Evolutionary conservation across 2,888 invertebrate genomes (phyloP), one percentile per base, ranked within the genome.

Genomic region (Atherix ibis): DNA sequence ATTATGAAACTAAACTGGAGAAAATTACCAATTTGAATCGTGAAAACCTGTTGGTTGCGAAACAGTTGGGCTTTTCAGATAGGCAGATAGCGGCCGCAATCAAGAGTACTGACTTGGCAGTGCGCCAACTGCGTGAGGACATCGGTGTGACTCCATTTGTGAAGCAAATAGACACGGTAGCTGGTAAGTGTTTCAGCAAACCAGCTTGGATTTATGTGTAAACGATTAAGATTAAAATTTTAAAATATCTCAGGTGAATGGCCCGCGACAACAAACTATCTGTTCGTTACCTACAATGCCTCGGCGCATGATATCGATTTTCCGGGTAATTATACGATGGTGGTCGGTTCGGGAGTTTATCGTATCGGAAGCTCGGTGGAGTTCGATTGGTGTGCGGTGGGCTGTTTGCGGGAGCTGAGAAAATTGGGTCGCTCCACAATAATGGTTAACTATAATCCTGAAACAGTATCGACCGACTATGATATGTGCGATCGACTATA

Each of bases 371-470:
- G 94, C 53, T 97, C 95, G 1, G 98, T 98, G 5, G 98, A 98
- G 63, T 98, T 98, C 59, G 98, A 98, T 64, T 98, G 95, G 84
- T 98, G 97, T 55, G 95, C 97, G 13, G 97, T 98, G 1, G 88
- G 94, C 25, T 98, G 97, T 53, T 68, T 97, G 29, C 69, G 87
- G 37, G 94, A 98, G 58, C 63, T 98, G 10, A 70, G 88, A 44
- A 79, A 82, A 55, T 70, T 94, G 39, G 81, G 80, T 2, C 77
- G 75, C 45, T 82, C 87, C 47, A 97, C 97, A 0, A 87, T 98
- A 18, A 98, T 98, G 95, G 73, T 98, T 1, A 98, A 98, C 61
- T 99, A 91, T 54, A 99, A 99, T 61, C 98, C 98, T 1, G 98
- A 99, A 65, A 99, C 98, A 1, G 98, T 98, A 3, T 94, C 94